Base-by-base conservation (phyloP, 2,113 vertebrate genomes). In the Pterocles orientalis region DNA sequence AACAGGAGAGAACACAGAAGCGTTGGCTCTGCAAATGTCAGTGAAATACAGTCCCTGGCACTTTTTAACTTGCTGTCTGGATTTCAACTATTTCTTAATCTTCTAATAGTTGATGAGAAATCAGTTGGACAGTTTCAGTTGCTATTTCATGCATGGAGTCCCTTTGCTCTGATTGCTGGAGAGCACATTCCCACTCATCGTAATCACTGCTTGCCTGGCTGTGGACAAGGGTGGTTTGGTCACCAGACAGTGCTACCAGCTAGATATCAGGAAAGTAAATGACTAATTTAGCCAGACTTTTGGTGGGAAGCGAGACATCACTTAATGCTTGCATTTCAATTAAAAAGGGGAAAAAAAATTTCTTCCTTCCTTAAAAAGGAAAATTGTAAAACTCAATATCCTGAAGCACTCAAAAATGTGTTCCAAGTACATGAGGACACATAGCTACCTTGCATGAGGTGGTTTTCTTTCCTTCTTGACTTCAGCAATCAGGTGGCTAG, bases 71-170 rank as follows among this genome's bases (percentile, higher is more conserved):
- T 73, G 36, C 53, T 91, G 70, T 61, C 28, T 54, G 36, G 87
- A 89, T 85, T 82, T 88, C 72, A 94, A 4, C 33, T 76, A 79
- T 96, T 96, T 95, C 92, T 76, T 88, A 69, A 88, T 79, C 77
- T 41, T 88, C 26, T 70, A 57, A 64, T 7, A 71, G 86, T 19
- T 93, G 81, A 84, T 68, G 65, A 45, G 88, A 93, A 96, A 69
- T 61, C 48, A 79, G 23, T 29, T 25, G 81, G 65, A 61, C 28
- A 51, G 65, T 34, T 93, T 76, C 61, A 91, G 45, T 69, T 78
- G 84, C 70, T 53, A 61, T 82, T 53, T 75, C 84, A 94, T 1
- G 5, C 56, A 60, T 1, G 3, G 41, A 61, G 28, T 47, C 28
- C 48, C 78, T 90, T 87, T 85, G 34, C 39, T 82, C 50, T 76